Evolutionary conservation across 2,797 vertebrate genomes (phyloP).

Genomic region (Microctenopoma stevenorrisi): DNA sequence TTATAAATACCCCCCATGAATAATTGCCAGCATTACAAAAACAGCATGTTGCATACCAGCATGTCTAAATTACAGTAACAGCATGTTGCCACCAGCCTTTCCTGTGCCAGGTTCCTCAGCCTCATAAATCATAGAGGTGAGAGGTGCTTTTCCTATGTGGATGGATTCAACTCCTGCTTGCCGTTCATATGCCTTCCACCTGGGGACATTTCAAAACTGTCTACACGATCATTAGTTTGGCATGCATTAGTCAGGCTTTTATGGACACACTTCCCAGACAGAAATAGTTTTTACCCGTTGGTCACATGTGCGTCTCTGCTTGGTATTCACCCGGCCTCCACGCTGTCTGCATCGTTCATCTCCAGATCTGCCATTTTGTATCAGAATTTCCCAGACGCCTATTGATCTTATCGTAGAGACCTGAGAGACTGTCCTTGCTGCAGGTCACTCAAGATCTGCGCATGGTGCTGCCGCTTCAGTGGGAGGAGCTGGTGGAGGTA

Average conservation of each 20-base stretch:
- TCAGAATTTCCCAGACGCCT: constrained; percentile 17
- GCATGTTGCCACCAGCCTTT: constrained; percentile 58
- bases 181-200: constrained; percentile 57
- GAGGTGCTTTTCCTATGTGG: constrained; percentile 52
- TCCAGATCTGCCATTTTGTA: constrained; percentile 40
- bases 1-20: constrained; percentile 57
- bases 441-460: constrained; percentile 91
- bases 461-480: constrained; percentile 85
- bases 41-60: constrained; percentile 66
- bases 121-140: constrained; percentile 73
- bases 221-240: constrained; percentile 66
- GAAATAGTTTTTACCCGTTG: constrained; percentile 4
- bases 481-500: constrained; percentile 83
- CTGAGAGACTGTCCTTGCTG: constrained; percentile 43
- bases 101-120: constrained; percentile 57
- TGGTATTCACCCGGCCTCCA: constrained; percentile 45
- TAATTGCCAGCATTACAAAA: constrained; percentile 68
- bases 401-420: constrained; percentile 38
- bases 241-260: constrained; percentile 47
- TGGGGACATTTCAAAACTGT: constrained; percentile 49
- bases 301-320: constrained; percentile 21
- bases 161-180: constrained; percentile 52
- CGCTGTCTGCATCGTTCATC: constrained; percentile 31
- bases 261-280: constrained; percentile 29
- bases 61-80: constrained; percentile 67